Conservation (phyloP, 2,797 vertebrate species). For the Cyclopterus lumpus region DNA sequence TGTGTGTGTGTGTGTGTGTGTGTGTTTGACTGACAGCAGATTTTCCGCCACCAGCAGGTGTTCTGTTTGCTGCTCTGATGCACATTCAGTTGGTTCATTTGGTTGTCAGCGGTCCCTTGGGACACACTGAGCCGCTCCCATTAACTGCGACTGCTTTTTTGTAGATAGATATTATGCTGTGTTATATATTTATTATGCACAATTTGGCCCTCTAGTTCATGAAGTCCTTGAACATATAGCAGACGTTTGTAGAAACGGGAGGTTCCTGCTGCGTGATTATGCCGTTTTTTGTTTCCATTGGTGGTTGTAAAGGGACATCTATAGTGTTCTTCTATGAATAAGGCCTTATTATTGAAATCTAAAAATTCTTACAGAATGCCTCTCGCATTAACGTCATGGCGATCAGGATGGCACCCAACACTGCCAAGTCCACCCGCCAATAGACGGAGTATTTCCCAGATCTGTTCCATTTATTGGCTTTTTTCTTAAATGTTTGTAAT, state of each 20-base stretch:
- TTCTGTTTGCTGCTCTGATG: constrained; percentile 64
- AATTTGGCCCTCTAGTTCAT: constrained; percentile 14
- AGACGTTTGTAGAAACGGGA: not conserved
- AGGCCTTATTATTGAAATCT: no score
- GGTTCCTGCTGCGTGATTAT: not conserved
- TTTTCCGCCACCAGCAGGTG: constrained; percentile 70
- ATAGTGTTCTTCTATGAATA: not conserved
- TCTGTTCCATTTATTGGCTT: not conserved
- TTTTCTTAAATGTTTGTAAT: not conserved
- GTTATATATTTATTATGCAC: constrained; percentile 53
- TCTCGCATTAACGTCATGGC: no score
- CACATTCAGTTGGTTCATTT: constrained; percentile 69
- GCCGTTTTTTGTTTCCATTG: not conserved
- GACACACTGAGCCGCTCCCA: constrained; percentile 55
- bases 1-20: constrained; percentile 13
- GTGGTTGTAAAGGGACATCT: not conserved
- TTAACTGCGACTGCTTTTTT: constrained; percentile 56
- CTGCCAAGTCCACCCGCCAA: not conserved
- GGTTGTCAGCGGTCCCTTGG: constrained; percentile 55
- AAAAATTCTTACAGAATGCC: no score
- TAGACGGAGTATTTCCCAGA: not conserved
- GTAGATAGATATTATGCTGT: constrained; percentile 43
- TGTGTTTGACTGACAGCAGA: constrained; percentile 65
- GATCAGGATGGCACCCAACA: no score
- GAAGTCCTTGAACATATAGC: constrained; percentile 8